phyloP scores from a whole-genome alignment of 2,888 invertebrate species.

The Eudemis profundana region DNA sequence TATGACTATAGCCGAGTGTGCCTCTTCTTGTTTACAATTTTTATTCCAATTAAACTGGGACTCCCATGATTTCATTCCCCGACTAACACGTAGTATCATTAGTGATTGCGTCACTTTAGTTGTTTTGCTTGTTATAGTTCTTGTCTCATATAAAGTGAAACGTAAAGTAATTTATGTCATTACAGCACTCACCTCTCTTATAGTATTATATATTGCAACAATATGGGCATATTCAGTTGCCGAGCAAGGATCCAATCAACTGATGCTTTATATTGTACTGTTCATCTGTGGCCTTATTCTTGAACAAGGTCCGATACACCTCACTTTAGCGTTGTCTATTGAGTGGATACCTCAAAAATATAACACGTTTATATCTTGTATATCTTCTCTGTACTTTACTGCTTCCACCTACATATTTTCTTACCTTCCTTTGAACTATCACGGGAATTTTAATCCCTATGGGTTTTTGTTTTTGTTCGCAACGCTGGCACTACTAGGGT shows the following conservation, averaged over 20 bases:
- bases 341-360: constrained; percentile 25
- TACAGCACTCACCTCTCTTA: not conserved
- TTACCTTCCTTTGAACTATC: not conserved
- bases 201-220: not conserved
- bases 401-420: not conserved
- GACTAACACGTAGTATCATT: not conserved
- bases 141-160: constrained; percentile 10
- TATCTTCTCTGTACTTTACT: not conserved
- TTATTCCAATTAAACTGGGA: not conserved
- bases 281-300: constrained; percentile 9
- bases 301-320: not conserved
- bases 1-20: not conserved
- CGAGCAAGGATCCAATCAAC: not conserved
- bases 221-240: not conserved
- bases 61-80: no score
- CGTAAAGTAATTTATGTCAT: constrained; percentile 10
- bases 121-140: constrained; percentile 4
- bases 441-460: no score
- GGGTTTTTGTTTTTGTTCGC: no score
- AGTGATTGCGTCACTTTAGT: not conserved
- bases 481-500: no score
- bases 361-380: constrained; percentile 16
- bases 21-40: not conserved
- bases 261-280: not conserved
- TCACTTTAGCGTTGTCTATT: constrained; percentile 4